Evolutionary conservation across 1,140 invertebrate genomes (phyloP).

Genomic region (Drosophila ohnishii): DNA sequence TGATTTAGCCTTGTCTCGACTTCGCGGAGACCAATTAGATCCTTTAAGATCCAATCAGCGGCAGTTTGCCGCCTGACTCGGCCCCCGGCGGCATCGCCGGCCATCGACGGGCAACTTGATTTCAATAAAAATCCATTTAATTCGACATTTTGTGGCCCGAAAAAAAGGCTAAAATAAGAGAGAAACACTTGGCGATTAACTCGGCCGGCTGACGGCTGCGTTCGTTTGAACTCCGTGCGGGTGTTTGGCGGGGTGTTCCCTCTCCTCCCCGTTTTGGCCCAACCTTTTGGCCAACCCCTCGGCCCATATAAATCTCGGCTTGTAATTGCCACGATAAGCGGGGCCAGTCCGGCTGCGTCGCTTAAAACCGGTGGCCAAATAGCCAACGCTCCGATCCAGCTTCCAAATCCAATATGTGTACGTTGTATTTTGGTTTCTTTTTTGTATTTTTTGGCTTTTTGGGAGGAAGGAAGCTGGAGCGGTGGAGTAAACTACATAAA

Average conservation of each 20-base stretch:
- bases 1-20: slow-evolving; percentile 55
- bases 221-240: slow-evolving; percentile 75
- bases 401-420: slow-evolving; percentile 40
- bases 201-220: slow-evolving; percentile 68
- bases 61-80: slow-evolving; percentile 39
- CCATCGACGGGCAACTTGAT: slow-evolving; percentile 53
- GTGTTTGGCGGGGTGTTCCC: slow-evolving; percentile 43
- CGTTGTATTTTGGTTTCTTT: slow-evolving; percentile 15
- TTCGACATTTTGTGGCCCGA: slow-evolving; percentile 75
- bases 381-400: slow-evolving; percentile 44
- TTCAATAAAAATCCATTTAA: slow-evolving; percentile 82
- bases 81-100: slow-evolving; percentile 12
- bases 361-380: slow-evolving; percentile 75
- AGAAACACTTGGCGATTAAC: slow-evolving; percentile 75
- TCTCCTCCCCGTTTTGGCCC: not conserved
- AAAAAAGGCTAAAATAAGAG: slow-evolving; percentile 25
- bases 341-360: slow-evolving; percentile 52
- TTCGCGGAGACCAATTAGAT: slow-evolving; percentile 66
- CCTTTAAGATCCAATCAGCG: slow-evolving; percentile 65
- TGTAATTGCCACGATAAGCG: slow-evolving; percentile 78
- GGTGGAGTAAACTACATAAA: slow-evolving; percentile 68
- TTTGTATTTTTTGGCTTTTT: slow-evolving; percentile 1
- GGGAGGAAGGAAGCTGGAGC: slow-evolving; percentile 1
- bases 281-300: slow-evolving; percentile 26
- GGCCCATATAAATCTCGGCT: slow-evolving; percentile 72